phyloP scores from a whole-genome alignment of 1,140 invertebrate genomes.

The Caenorhabditis tropicalis region DNA sequence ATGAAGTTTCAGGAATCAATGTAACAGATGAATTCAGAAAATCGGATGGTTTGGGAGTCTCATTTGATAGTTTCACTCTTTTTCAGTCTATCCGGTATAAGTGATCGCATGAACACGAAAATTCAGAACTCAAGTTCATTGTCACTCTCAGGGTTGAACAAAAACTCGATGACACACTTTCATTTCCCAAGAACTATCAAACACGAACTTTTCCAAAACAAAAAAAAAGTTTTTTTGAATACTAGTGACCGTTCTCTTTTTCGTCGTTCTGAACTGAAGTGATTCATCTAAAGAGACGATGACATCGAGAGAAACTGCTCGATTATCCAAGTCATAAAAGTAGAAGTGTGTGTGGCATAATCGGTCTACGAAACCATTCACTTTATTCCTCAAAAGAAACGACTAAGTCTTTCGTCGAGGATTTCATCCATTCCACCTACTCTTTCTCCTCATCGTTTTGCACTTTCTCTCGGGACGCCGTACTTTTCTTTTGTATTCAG shows the following conservation, averaged over 20 bases:
- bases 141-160: too few species aligned
- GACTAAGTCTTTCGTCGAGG: slow-evolving; percentile 5
- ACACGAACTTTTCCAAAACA: too few species aligned
- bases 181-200: too few species aligned
- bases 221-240: too few species aligned
- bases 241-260: too few species aligned
- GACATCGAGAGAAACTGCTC: not conserved
- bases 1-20: too few species aligned
- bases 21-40: not conserved
- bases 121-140: too few species aligned
- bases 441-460: slow-evolving; percentile 18
- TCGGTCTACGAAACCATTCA: slow-evolving; percentile 43
- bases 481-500: slow-evolving; percentile 29
- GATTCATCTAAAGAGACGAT: not conserved
- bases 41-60: not conserved
- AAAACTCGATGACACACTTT: too few species aligned
- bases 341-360: slow-evolving; percentile 36
- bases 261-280: not conserved
- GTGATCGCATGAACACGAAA: too few species aligned
- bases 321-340: slow-evolving; percentile 33
- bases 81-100: too few species aligned
- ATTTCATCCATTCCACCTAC: not conserved
- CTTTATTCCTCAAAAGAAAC: slow-evolving; percentile 18
- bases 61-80: not conserved
- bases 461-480: slow-evolving; percentile 36